phyloP scores from a whole-genome alignment of 2,888 invertebrate species.

The Gymnosoma rotundatum region DNA sequence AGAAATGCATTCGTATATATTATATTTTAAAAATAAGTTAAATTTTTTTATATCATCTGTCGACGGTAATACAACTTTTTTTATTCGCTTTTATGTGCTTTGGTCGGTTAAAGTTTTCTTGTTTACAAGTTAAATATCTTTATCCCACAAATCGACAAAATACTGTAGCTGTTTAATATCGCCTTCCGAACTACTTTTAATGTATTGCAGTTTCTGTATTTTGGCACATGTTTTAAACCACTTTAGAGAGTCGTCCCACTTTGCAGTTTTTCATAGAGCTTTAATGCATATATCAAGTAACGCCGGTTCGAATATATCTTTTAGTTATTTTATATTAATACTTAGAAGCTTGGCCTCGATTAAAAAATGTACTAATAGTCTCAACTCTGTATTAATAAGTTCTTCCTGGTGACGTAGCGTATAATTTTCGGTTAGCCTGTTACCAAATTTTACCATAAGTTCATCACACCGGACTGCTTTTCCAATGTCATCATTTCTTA shows the following conservation, averaged over 20 bases:
- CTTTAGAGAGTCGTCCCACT: neutral
- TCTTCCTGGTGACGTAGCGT: neutral
- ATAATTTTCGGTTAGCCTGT: neutral
- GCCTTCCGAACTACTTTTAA: neutral
- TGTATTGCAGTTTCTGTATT: neutral
- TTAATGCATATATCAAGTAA: neutral
- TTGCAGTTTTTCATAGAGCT: neutral
- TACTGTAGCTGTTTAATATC: neutral
- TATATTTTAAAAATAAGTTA: slow-evolving; percentile 2
- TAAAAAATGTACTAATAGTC: neutral
- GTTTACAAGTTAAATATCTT: slow-evolving; percentile 11
- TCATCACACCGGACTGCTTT: too few relatives aligned
- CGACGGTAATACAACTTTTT: neutral
- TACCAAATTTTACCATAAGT: too few relatives aligned
- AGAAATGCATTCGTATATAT: neutral
- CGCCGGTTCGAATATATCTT: neutral
- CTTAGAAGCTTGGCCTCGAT: neutral
- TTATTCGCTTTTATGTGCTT: neutral
- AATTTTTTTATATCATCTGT: slow-evolving; percentile 3
- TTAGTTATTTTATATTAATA: neutral
- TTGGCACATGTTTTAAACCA: neutral
- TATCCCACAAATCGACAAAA: slow-evolving; percentile 1
- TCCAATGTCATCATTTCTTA: too few relatives aligned
- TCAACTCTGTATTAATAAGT: neutral
- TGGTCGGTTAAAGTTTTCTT: slow-evolving; percentile 2